A percentile compares a stretch with the other conserved stretches of the same genome.
Conservation (phyloP, 2,888 invertebrate genomes). For the Andrena praecox region DNA sequence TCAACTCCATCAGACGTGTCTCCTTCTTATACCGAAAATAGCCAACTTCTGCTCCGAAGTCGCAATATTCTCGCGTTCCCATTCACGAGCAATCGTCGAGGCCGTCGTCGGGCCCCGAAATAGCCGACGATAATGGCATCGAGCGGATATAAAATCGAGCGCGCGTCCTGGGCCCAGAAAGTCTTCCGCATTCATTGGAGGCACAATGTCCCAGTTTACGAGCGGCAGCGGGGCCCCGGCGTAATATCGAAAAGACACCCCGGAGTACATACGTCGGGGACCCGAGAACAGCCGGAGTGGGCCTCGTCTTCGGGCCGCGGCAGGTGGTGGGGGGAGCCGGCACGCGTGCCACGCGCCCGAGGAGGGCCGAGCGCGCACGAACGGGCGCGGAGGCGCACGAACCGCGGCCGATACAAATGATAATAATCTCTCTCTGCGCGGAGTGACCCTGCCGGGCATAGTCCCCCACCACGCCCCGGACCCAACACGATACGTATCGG, state of each 20-base stretch:
- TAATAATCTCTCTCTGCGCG: slow-evolving; percentile 76
- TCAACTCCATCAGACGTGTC: too few relatives aligned
- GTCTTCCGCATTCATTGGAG: slow-evolving; percentile 52
- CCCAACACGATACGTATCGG: slow-evolving; percentile 80
- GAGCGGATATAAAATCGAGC: slow-evolving; percentile 34
- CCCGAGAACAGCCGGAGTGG: slow-evolving; percentile 21
- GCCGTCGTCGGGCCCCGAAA: neutral
- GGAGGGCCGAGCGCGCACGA: slow-evolving; percentile 67
- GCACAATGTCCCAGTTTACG: slow-evolving; percentile 62
- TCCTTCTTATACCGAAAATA: too few relatives aligned
- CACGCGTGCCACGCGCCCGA: slow-evolving; percentile 82
- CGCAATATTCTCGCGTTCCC: neutral
- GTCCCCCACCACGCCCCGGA: slow-evolving; percentile 72
- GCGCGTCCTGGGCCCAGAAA: neutral
- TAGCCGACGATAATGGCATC: slow-evolving; percentile 18
- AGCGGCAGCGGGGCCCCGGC: slow-evolving; percentile 24
- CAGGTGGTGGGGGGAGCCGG: slow-evolving; percentile 64
- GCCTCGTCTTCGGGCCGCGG: slow-evolving; percentile 33
- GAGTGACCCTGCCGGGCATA: slow-evolving; percentile 72
- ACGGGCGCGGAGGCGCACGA: slow-evolving; percentile 33
- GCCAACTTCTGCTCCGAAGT: neutral
- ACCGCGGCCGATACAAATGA: slow-evolving; percentile 71
- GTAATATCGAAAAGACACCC: slow-evolving; percentile 43
- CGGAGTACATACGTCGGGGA: slow-evolving; percentile 23
- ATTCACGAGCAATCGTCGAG: neutral